Conservation (phyloP, 2,888 invertebrate species). For the Lydus trimaculatus region DNA sequence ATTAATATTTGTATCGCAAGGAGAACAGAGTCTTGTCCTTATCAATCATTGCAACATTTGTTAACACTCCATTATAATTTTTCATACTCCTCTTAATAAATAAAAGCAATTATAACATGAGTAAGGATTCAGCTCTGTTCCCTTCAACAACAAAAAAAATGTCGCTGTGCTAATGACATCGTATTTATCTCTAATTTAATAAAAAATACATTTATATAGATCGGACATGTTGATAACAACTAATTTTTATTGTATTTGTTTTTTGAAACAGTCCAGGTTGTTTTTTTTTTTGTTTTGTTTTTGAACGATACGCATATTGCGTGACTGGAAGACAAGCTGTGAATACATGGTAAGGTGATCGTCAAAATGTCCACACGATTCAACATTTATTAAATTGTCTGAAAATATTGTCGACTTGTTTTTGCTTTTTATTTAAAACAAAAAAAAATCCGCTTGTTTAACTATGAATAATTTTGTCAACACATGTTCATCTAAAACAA, state of each 20-base stretch:
- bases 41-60: not conserved
- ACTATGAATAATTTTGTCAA: constrained; percentile 2
- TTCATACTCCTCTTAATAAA: constrained; percentile 1
- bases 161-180: constrained; percentile 8
- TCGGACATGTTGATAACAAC: constrained; percentile 40
- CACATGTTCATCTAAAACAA: not conserved
- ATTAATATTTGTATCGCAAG: not conserved
- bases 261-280: constrained; percentile 38
- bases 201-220: constrained; percentile 9
- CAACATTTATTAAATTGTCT: constrained; percentile 17
- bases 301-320: constrained; percentile 38
- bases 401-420: constrained; percentile 32
- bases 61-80: not conserved
- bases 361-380: constrained; percentile 33
- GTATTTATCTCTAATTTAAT: constrained; percentile 7
- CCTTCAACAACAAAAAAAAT: constrained; percentile 8
- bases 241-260: constrained; percentile 39
- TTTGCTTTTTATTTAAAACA: too few species aligned
- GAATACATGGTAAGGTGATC: constrained; percentile 46
- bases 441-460: constrained; percentile 17
- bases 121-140: not conserved
- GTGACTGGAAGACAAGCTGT: constrained; percentile 44
- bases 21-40: not conserved
- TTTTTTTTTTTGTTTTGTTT: too few species aligned
- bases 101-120: not conserved